Base-by-base conservation (phyloP, 2,113 vertebrate species). In the Platycercus adscitus region DNA sequence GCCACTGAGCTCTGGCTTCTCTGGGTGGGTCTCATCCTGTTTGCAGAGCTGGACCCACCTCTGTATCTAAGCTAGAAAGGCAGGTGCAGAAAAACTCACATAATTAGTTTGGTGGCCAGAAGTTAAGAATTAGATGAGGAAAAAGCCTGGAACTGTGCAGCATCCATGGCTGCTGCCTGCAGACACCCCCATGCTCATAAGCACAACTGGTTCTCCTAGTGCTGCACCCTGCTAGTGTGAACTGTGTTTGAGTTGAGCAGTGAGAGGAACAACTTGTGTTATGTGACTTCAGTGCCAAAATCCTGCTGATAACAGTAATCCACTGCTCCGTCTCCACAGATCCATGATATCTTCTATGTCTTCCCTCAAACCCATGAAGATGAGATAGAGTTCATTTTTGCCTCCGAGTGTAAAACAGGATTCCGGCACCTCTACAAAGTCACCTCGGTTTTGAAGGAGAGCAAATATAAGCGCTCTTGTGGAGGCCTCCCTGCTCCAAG, bases 311-410 rank as follows among this genome's bases (percentile, higher is more conserved):
- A 29, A 13, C 80, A 23, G 0, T 24, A 20, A 61, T 13, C 13
- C 52, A 9, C 14, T 58, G 25, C 58, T 47, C 91, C 96, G 61
- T 75, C 95, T 97, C 95, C 64, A 31, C 89, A 98, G 98, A 98
- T 98, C 95, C 98, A 98, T 47, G 98, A 98, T 83, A 98, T 98
- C 92, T 98, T 98, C 95, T 91, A 98, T 75, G 97, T 98, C 89
- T 98, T 98, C 65, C 98, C 98, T 89, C 98, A 98, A 98, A 98
- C 95, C 75, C 97, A 75, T 1, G 98, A 98, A 64, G 98, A 98
- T 87, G 98, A 98, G 91, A 98, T 98, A 66, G 98, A 98, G 90
- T 98, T 98, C 94, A 98, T 98, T 94, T 98, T 98, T 96, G 98
- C 98, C 81, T 98, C 98, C 0, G 98, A 98, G 93, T 98, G 98